Evolutionary conservation across 2,797 vertebrate species (phyloP), one percentile per base, ranked within the genome.

Genomic region (Mormyrops boulengeri): DNA sequence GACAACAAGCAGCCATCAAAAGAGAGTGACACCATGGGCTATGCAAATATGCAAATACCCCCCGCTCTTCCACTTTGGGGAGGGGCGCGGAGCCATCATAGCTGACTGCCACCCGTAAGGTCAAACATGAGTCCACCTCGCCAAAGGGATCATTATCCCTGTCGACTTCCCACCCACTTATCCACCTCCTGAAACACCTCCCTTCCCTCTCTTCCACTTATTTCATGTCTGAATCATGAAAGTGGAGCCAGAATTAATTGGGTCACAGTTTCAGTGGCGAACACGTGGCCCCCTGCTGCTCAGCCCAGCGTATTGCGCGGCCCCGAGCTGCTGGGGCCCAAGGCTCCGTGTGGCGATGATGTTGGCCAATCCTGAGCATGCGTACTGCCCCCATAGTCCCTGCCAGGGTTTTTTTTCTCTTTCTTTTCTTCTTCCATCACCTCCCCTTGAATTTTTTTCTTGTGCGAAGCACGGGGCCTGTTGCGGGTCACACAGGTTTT

Each of bases 1-100:
- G 94, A 95, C 93, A 95, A 93, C 93, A 93, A 95, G 93, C 91
- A 38, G 91, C 92, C 93, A 95, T 95, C 95, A 95, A 93, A 94
- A 93, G 89, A 93, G 91, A 82, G 90, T 90, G 89, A 92, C 50
- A 91, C 93, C 94, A 92, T 91, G 88, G 93, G 93, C 92, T 93
- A 90, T 92, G 91, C 90, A 90, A 86, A 66, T 92, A 57, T 57
- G 55, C 19, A 57, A 57, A 57, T 57, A 6, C 53, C 53, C 44
- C 89, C 91, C 92, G 91, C 91, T 91, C 91, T 80, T 89, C 89
- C 91, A 8, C 57, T 60, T 8, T 1, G 93, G 73, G 93, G 92
- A 92, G 94, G 93, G 92, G 94, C 92, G 93, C 93, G 53, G 22
- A 88, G 47, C 90, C 90, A 87, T 89, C 92, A 91, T 88, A 53